Conservation (phyloP, 2,113 vertebrate species). For the sheep (Ovis aries) region ARS-UI_Ramb_v3.0 NC_056067.1:31204501-31205000, state of each 20-base stretch:
- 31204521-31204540: background rate
- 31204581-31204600: background rate
- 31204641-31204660: background rate
- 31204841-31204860: background rate
- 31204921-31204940: background rate
- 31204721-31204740: background rate
- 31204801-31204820: background rate
- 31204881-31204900: background rate
- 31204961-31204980: too few relatives aligned
- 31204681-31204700: background rate
- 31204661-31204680: background rate
- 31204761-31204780: background rate
- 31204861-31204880: background rate
- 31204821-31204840: background rate
- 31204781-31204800: background rate
- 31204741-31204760: background rate
- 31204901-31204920: background rate
- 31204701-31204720: background rate
- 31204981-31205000: too few relatives aligned
- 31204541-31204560: background rate
- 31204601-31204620: background rate
- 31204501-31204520: background rate
- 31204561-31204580: background rate
- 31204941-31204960: background rate
- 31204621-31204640: background rate